phyloP scores from a whole-genome alignment of 2,797 vertebrate species.

The Enteromius anoplus region DNA sequence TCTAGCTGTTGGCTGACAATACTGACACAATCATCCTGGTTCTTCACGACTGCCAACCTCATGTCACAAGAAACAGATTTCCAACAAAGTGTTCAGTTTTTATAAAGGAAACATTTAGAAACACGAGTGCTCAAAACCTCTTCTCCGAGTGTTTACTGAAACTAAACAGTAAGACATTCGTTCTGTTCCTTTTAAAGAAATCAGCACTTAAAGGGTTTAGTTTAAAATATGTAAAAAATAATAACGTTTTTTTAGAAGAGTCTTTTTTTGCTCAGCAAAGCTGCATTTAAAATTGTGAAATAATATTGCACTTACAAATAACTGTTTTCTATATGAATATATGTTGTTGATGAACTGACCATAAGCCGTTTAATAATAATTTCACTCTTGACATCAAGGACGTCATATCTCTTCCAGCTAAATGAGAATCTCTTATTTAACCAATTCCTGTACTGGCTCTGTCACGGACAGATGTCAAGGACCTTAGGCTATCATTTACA shows the following conservation, averaged over 20 bases:
- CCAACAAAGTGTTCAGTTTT: background rate
- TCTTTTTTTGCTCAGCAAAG: background rate
- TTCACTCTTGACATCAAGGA: slow-evolving; percentile 7
- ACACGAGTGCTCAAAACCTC: background rate
- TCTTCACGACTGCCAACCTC: slow-evolving; percentile 21
- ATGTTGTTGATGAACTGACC: background rate
- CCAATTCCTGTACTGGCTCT: background rate
- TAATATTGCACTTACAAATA: background rate
- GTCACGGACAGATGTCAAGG: background rate
- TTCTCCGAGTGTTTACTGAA: background rate
- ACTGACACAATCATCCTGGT: slow-evolving; percentile 33
- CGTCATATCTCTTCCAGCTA: background rate
- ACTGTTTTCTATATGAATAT: background rate
- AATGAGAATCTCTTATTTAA: background rate
- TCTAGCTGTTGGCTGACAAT: slow-evolving; percentile 32
- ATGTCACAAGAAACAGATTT: background rate
- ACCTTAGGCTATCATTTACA: background rate
- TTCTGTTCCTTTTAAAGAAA: background rate
- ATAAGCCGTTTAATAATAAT: background rate
- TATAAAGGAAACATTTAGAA: background rate
- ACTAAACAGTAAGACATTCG: background rate
- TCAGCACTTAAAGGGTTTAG: background rate
- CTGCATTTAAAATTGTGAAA: background rate
- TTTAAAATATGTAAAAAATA: background rate
- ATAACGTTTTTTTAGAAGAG: fast-evolving